A percentile compares a stretch with the other conserved stretches of the same genome.
phyloP scores from a whole-genome alignment of 1,140 invertebrate genomes.

The Drosophila funebris region DNA sequence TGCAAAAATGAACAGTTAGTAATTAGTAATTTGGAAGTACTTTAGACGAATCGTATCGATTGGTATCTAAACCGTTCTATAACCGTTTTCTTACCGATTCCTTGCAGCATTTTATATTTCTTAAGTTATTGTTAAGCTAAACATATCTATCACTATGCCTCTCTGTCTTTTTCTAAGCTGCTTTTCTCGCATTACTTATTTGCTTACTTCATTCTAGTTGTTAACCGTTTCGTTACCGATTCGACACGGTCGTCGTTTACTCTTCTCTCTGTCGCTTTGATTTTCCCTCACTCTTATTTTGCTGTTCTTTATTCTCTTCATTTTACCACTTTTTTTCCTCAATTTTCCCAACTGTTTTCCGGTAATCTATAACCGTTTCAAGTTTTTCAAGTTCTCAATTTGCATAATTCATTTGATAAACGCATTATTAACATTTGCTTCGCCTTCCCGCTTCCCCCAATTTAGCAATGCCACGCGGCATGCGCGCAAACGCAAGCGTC shows the following conservation, averaged over 20 bases:
- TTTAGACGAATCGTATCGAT: neutral
- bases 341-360: too few relatives aligned
- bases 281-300: neutral
- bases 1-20: neutral
- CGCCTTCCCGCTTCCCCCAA: slow-evolving; percentile 42
- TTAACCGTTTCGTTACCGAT: neutral
- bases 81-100: slow-evolving; percentile 1
- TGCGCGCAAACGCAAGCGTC: slow-evolving; percentile 59
- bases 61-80: neutral
- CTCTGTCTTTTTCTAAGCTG: neutral
- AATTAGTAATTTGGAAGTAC: neutral
- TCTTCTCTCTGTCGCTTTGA: neutral
- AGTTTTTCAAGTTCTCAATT: neutral
- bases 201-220: too few relatives aligned
- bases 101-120: neutral
- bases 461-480: slow-evolving; percentile 73
- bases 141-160: neutral
- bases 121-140: too few relatives aligned
- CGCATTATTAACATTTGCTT: slow-evolving; percentile 56
- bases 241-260: neutral
- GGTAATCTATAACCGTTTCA: neutral
- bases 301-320: neutral
- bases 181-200: neutral
- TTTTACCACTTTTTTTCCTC: neutral
- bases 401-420: slow-evolving; percentile 3